Evolutionary conservation across 2,113 vertebrate species (phyloP).

Genomic region (Chaetops frenatus): DNA sequence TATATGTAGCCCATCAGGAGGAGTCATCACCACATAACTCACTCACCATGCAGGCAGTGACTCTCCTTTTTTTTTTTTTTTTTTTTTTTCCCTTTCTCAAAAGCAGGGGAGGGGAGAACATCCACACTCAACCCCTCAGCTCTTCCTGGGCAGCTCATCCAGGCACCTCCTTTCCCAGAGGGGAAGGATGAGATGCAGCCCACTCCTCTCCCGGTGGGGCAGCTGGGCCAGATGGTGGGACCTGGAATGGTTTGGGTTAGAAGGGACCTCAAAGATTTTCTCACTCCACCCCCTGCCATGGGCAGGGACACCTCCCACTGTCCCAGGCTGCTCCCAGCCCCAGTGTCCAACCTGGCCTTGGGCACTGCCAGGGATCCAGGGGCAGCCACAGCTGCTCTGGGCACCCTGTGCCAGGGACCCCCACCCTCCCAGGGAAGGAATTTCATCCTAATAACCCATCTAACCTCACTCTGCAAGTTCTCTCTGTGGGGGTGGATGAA

Average conservation of each 20-base stretch:
- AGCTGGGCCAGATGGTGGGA: not conserved
- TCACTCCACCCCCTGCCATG: too few species aligned
- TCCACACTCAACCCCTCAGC: not conserved
- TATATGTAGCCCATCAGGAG: not conserved
- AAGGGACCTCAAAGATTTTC: too few species aligned
- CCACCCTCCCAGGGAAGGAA: too few species aligned
- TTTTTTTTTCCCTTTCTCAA: not conserved
- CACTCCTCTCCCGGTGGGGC: not conserved
- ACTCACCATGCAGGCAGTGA: not conserved
- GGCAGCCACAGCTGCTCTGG: too few species aligned
- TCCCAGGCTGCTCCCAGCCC: too few species aligned
- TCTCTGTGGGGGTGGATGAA: not conserved
- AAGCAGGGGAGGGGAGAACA: not conserved
- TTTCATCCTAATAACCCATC: too few species aligned
- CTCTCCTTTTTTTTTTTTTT: not conserved
- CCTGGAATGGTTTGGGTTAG: not conserved
- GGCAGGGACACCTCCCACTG: too few species aligned
- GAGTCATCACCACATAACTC: slow-evolving; percentile 17
- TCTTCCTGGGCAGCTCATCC: not conserved
- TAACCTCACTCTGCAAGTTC: not conserved
- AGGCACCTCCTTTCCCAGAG: not conserved
- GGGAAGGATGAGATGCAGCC: not conserved
- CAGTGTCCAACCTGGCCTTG: too few species aligned
- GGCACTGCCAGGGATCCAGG: too few species aligned
- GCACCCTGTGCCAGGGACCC: too few species aligned